Conservation (phyloP, 2,113 vertebrate genomes). For the Takifugu bimaculatus region DNA sequence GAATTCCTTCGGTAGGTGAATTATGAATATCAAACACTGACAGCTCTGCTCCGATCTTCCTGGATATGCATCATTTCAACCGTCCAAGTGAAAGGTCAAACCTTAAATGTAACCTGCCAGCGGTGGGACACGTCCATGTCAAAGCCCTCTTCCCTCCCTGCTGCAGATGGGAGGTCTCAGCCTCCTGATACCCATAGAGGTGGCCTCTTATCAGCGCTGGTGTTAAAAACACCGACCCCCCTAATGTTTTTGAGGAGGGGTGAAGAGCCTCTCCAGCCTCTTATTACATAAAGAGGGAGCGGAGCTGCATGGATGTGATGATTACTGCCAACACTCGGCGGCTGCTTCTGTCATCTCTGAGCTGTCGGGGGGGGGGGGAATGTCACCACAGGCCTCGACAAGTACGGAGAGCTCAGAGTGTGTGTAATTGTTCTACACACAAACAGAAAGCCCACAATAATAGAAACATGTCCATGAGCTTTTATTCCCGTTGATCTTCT, state of each 20-base stretch:
- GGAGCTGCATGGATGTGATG: conserved; percentile 22
- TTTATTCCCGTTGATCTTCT: no score
- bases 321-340: conserved; percentile 46
- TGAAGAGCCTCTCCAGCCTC: not conserved
- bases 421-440: not conserved
- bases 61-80: no score
- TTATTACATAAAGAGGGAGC: conserved; percentile 7
- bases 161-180: no score
- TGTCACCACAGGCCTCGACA: conserved; percentile 13
- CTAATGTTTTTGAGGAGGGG: no score
- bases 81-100: no score
- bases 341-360: not conserved
- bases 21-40: no score
- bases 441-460: not conserved
- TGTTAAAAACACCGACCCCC: conserved; percentile 29
- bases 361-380: no score
- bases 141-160: no score
- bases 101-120: no score
- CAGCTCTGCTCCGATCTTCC: no score
- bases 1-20: no score
- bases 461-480: not conserved
- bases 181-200: conserved; percentile 9
- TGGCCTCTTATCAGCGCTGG: conserved; percentile 22
- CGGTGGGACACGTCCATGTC: no score
- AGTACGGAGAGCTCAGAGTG: conserved; percentile 16